Evolutionary conservation across 2,113 vertebrate genomes (phyloP).

Genomic region (Pungitius pungitius): DNA sequence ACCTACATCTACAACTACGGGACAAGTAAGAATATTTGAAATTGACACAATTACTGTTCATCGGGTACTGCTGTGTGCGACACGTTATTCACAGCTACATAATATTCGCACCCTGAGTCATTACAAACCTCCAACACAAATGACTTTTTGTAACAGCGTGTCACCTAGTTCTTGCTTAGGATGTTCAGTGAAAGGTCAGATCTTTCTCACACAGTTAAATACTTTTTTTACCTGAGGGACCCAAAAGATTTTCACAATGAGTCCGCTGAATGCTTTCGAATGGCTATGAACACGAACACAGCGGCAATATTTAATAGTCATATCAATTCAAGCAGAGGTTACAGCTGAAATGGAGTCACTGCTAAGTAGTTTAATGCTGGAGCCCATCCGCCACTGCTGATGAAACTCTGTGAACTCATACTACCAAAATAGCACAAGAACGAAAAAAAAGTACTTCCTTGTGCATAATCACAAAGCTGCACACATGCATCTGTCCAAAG

Average conservation of each 20-base stretch:
- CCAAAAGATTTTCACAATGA: not conserved
- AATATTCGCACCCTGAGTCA: not conserved
- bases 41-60: not conserved
- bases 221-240: not conserved
- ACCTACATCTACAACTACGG: not conserved
- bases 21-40: not conserved
- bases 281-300: not conserved
- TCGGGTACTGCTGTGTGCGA: not conserved
- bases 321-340: slow-evolving; percentile 7
- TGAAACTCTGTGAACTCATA: not conserved
- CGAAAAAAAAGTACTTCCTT: slow-evolving; percentile 27
- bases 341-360: not conserved
- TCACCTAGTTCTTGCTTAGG: not conserved
- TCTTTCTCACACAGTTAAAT: not conserved
- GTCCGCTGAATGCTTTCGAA: not conserved
- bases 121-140: too few relatives aligned
- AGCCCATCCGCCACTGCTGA: not conserved
- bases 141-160: too few relatives aligned
- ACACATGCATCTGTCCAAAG: slow-evolving; percentile 32
- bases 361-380: not conserved
- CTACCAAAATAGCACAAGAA: slow-evolving; percentile 16
- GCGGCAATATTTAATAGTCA: not conserved
- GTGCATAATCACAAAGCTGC: slow-evolving; percentile 30
- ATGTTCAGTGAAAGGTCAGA: not conserved
- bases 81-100: not conserved